phyloP scores from a whole-genome alignment of 2,797 vertebrate genomes.

The Sternotherus odoratus region DNA sequence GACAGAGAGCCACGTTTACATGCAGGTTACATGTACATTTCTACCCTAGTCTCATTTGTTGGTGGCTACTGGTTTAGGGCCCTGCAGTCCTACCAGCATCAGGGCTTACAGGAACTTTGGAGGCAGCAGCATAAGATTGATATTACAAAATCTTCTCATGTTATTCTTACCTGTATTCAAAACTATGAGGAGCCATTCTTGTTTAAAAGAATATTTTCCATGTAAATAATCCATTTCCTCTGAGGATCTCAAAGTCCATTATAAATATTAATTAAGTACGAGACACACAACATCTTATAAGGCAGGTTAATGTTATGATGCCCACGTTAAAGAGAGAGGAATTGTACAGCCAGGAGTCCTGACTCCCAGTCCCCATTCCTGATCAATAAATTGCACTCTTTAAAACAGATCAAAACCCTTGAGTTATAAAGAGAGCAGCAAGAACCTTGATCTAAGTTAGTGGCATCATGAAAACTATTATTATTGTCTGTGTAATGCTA shows the following conservation, averaged over 20 bases:
- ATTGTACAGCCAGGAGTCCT: slow-evolving; percentile 46
- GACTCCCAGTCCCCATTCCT: slow-evolving; percentile 53
- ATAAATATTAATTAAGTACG: slow-evolving; percentile 41
- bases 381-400: slow-evolving; percentile 74
- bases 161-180: slow-evolving; percentile 57
- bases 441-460: slow-evolving; percentile 26
- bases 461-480: background rate
- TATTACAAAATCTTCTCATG: slow-evolving; percentile 34
- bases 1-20: background rate
- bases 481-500: background rate
- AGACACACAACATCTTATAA: background rate
- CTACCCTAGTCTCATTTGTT: background rate
- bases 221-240: slow-evolving; percentile 58
- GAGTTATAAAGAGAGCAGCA: slow-evolving; percentile 58
- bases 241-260: slow-evolving; percentile 42
- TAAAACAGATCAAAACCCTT: slow-evolving; percentile 68
- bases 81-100: background rate
- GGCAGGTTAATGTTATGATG: background rate
- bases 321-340: background rate
- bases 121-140: background rate
- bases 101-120: background rate
- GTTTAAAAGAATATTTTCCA: slow-evolving; percentile 70
- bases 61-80: background rate
- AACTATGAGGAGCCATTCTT: slow-evolving; percentile 69
- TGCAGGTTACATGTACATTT: background rate